Conservation (phyloP, 2,888 invertebrate species). For the Oasisia sp. region DNA sequence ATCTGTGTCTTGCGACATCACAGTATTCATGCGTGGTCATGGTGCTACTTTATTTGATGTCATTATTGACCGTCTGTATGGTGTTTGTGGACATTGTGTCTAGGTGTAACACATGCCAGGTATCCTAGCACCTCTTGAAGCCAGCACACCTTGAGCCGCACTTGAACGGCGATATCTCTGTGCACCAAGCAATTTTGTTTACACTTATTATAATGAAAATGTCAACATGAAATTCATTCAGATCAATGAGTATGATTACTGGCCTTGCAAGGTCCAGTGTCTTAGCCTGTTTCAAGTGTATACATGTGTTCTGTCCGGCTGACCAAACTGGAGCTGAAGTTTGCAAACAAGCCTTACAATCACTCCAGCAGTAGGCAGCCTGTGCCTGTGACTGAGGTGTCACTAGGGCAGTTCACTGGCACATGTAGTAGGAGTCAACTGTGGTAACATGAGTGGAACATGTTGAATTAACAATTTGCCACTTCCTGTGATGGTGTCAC, state of each 20-base stretch:
- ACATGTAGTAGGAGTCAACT: neutral
- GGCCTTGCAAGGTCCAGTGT: neutral
- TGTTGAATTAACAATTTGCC: neutral
- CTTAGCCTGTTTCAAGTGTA: neutral
- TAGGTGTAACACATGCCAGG: neutral
- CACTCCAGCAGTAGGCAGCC: neutral
- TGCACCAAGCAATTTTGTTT: neutral
- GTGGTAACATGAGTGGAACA: neutral
- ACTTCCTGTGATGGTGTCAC: neutral
- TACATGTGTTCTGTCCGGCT: neutral
- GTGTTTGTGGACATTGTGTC: neutral
- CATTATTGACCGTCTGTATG: neutral
- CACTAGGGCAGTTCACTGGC: neutral
- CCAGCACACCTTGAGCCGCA: neutral
- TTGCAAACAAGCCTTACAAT: neutral
- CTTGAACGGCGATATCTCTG: neutral
- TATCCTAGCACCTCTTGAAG: neutral
- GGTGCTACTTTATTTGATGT: neutral
- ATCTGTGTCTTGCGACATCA: neutral
- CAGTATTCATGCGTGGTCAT: neutral
- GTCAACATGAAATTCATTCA: neutral
- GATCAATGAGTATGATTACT: neutral
- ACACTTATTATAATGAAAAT: neutral
- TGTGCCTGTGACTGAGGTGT: neutral
- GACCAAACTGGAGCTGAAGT: neutral